Percentiles rank a stretch among this genome's conserved stretches.
Evolutionary conservation across 2,113 vertebrate genomes (phyloP).

Genomic region (Semnornis frantzii): DNA sequence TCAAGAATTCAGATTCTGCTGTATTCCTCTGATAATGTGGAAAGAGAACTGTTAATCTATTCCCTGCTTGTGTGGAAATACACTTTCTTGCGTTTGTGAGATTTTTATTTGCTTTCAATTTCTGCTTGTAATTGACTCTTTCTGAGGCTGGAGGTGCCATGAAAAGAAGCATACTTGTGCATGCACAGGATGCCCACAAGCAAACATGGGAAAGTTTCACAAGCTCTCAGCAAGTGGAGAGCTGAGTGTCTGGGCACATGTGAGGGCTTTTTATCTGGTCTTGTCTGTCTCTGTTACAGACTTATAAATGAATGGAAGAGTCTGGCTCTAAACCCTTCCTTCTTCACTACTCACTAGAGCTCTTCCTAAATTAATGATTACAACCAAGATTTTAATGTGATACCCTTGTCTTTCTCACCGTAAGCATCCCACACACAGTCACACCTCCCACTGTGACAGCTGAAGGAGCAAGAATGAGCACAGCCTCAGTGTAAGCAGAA

Average conservation of each 20-base stretch:
- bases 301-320: background rate
- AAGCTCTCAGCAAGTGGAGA: background rate
- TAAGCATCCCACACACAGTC: background rate
- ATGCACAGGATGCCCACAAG: background rate
- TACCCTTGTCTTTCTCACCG: background rate
- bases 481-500: background rate
- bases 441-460: background rate
- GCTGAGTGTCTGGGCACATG: background rate
- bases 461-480: background rate
- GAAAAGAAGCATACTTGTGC: background rate
- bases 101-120: background rate
- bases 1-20: background rate
- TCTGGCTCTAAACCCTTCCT: background rate
- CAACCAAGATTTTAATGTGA: background rate
- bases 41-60: background rate
- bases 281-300: background rate
- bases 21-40: background rate
- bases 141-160: background rate
- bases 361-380: background rate
- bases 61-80: background rate
- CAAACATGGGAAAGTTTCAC: background rate
- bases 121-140: background rate
- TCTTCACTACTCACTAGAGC: background rate
- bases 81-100: rapidly evolving
- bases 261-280: background rate